Evolutionary conservation across 2,113 vertebrate genomes (phyloP), one percentile per base, ranked within the genome.

Genomic region (Halcyon senegalensis): DNA sequence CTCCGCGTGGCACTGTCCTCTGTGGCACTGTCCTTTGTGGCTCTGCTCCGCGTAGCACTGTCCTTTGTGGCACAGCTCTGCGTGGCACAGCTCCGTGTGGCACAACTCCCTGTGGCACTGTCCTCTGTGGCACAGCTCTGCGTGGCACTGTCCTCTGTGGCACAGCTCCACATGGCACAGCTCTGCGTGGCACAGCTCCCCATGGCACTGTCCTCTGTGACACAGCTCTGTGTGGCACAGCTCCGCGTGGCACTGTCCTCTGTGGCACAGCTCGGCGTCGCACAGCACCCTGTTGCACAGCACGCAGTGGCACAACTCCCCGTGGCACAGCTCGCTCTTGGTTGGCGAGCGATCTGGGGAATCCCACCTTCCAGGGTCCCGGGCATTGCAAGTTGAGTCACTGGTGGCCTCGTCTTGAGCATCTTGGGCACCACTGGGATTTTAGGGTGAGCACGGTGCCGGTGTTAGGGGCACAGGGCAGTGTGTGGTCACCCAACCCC

Each of bases 401-500:
- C 31, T 1, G 1, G 15, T 21, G 17, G 17, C 7, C 14, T 68
- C n/a, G 10, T 2, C 14, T 28, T 7, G 46, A 50, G 53, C 55
- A 4, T 5, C 70, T 8, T 0, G 0, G 14, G 6, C 21, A 2
- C 7, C 0, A 0, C 48, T 53, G 1, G 2, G 35, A 1, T 62
- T 23, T 70, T 0, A 2, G 53, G 5, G 2, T 0, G 0, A 15
- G n/a, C 41, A 0, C 1, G 4, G 39, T 13, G 39, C 53, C 1
- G 41, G 33, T 1, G 8, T 43, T 59, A 3, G 1, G 33, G 1
- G 0, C 1, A 2, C 7, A 3, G 67, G 41, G 23, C 2, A 25
- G 15, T 0, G 1, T 15, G 23, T 33, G 76, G 33, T 12, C 2
- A 3, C 64, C 23, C 55, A 10, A 7, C 33, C 35, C 67, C 1